These are phyloP conservation scores for Erythrolamprus reginae DNA, from an alignment of 2,113 vertebrate species.

Conservation along the genomic window DNA sequence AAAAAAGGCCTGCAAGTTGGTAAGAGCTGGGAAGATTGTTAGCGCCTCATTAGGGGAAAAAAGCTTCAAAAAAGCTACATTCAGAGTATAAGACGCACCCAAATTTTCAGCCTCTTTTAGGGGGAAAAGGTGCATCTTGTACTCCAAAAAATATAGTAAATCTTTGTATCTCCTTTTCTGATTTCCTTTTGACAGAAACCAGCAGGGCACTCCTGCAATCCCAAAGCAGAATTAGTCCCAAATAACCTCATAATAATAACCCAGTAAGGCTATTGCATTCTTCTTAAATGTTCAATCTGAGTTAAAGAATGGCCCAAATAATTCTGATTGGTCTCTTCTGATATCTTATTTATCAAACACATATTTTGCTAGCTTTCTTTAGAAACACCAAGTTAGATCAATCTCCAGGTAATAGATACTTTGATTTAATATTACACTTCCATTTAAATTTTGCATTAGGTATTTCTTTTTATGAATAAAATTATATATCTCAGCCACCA, in stretches of 20 bases:
- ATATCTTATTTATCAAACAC: neutral
- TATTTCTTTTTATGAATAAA: neutral
- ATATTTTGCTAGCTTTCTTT: neutral
- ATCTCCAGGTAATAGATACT: neutral
- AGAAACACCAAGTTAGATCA: neutral
- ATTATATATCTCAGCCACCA: neutral
- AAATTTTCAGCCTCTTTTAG: too few relatives aligned
- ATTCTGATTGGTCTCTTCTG: neutral
- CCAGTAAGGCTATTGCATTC: neutral
- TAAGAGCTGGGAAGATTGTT: too few relatives aligned
- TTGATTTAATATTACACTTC: neutral
- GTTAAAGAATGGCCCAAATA: neutral
- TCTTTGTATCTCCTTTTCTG: neutral
- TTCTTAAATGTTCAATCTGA: neutral
- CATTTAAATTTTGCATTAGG: neutral
- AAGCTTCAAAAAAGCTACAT: too few relatives aligned
- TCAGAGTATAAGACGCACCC: too few relatives aligned
- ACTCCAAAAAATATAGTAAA: too few relatives aligned
- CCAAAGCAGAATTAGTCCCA: neutral
- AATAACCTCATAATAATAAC: neutral
- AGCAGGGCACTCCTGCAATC: neutral
- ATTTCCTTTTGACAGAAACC: neutral
- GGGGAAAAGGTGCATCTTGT: too few relatives aligned
- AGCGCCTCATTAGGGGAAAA: too few relatives aligned
- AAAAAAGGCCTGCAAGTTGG: too few relatives aligned